A percentile compares a stretch with the other conserved stretches of the same genome.
Evolutionary conservation across 2,888 invertebrate genomes (phyloP).

Genomic region (Synanthedon vespiformis): DNA sequence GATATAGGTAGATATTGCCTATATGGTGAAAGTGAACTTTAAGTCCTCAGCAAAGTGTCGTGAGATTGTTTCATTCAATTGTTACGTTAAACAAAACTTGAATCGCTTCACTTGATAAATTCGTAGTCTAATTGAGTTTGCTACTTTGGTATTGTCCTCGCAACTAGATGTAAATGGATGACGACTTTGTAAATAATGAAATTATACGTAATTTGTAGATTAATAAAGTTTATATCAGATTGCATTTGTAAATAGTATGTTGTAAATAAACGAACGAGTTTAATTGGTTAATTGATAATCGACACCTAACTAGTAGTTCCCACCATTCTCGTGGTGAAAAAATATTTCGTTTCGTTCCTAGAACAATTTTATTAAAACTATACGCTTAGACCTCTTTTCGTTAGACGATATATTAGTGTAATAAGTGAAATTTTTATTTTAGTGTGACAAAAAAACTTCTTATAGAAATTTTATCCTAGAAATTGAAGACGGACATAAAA

Average conservation of each 20-base stretch:
- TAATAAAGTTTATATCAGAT: conserved; percentile 45
- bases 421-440: no score
- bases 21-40: not conserved
- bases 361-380: conserved; percentile 33
- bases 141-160: not conserved
- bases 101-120: not conserved
- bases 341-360: conserved; percentile 50
- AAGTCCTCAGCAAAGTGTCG: not conserved
- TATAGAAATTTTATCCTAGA: no score
- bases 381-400: not conserved
- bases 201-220: conserved; percentile 39
- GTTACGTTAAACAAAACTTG: not conserved
- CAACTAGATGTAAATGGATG: conserved; percentile 5
- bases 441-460: no score
- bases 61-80: not conserved
- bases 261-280: conserved; percentile 39
- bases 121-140: not conserved
- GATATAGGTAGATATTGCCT: no score
- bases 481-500: no score
- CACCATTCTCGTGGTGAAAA: conserved; percentile 48
- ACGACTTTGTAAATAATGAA: conserved; percentile 38
- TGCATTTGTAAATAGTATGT: conserved; percentile 55
- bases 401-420: not conserved
- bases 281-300: conserved; percentile 14
- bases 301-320: conserved; percentile 19